A percentile compares a stretch with the other conserved stretches of the same genome.
phyloP scores from a whole-genome alignment of 2,888 invertebrate species.

The Lagria hirta region DNA sequence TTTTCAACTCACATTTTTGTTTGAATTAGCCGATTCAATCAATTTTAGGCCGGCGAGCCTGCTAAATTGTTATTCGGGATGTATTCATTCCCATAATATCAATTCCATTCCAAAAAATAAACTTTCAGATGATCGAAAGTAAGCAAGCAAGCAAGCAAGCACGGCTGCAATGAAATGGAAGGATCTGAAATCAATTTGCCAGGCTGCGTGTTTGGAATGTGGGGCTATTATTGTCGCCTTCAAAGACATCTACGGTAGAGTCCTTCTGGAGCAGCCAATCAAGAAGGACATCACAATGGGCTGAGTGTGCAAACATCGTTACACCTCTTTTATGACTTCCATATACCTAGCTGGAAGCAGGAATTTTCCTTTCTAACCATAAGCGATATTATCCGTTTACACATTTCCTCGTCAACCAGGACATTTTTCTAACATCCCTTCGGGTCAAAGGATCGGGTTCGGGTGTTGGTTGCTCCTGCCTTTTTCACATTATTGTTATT shows the following conservation, averaged over 20 bases:
- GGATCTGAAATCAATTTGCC: conserved; percentile 34
- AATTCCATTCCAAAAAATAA: conserved; percentile 33
- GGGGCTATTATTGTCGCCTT: conserved; percentile 29
- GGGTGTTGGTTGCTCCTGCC: no score
- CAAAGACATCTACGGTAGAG: conserved; percentile 25
- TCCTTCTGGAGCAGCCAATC: conserved; percentile 30
- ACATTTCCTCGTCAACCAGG: conserved; percentile 1
- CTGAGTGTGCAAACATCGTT: conserved; percentile 31
- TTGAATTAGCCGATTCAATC: background rate
- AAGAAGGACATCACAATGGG: conserved; percentile 29
- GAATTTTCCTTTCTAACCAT: conserved; percentile 13
- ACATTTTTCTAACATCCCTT: no score
- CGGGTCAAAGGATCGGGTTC: no score
- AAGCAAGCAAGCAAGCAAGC: conserved; percentile 2
- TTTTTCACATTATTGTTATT: no score
- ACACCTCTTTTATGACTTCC: conserved; percentile 26
- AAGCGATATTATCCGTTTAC: conserved; percentile 14
- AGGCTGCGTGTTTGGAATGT: conserved; percentile 33
- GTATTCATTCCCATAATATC: conserved; percentile 24
- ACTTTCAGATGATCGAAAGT: conserved; percentile 27
- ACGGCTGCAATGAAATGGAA: conserved; percentile 27
- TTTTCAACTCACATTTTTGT: no score
- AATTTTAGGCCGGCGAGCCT: no score
- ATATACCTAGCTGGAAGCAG: conserved; percentile 14
- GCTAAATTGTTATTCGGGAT: no score